Evolutionary conservation across 2,888 invertebrate species (phyloP).

Genomic region (Pristionchus fissidentatus): DNA sequence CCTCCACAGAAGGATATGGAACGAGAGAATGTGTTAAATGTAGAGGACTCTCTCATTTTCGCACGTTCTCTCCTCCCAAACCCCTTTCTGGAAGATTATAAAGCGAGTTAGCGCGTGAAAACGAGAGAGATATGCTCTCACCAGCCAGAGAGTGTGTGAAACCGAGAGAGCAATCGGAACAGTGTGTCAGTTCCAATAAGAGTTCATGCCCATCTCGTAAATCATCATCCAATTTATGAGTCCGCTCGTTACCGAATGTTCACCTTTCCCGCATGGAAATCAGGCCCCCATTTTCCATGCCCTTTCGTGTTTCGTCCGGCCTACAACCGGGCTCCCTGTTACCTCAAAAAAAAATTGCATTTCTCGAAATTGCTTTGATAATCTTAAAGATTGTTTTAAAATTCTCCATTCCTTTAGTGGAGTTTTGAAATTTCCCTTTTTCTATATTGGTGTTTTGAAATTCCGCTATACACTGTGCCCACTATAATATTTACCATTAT

Average conservation of each 20-base stretch:
- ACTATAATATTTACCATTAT: too few relatives aligned
- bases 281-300: not conserved
- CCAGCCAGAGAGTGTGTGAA: not conserved
- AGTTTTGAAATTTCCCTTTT: too few relatives aligned
- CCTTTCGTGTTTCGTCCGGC: not conserved
- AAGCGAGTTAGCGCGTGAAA: conserved; percentile 13
- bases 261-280: conserved; percentile 7
- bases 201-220: conserved; percentile 9
- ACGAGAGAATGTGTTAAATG: not conserved
- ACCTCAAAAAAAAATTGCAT: too few relatives aligned
- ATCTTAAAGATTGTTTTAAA: too few relatives aligned
- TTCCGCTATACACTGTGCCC: too few relatives aligned
- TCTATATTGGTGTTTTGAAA: too few relatives aligned
- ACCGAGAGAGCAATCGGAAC: conserved; percentile 15
- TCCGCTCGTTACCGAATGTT: not conserved
- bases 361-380: too few relatives aligned
- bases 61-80: not conserved
- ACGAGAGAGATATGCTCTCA: too few relatives aligned
- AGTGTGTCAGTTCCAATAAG: conserved; percentile 30
- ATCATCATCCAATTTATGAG: conserved; percentile 29
- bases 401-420: too few relatives aligned
- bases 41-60: not conserved
- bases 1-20: not conserved
- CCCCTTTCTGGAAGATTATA: not conserved
- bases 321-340: too few relatives aligned